Base-by-base conservation (phyloP, 2,113 vertebrate genomes). In the Pampusana beccarii region DNA sequence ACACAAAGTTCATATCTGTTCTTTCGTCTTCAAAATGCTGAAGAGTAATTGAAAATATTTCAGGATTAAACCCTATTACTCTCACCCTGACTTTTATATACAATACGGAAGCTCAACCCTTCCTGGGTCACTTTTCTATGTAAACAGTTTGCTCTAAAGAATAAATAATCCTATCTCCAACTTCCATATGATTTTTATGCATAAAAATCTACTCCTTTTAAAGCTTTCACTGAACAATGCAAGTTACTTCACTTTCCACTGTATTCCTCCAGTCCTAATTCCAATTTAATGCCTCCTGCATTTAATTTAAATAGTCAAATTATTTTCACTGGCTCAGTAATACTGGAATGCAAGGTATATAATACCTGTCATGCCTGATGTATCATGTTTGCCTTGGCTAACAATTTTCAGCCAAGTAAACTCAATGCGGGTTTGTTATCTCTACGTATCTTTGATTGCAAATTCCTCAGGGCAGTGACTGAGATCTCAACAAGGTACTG, bases 381-480 rank as follows among this genome's bases (percentile, higher is more conserved):
- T 54, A 66, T 72, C 92, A 67, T 34, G 33, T 87, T 74, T 88
- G 64, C 19, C 53, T 87, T 56, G 58, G 77, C 66, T 61, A 79
- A 67, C 61, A 57, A 54, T 75, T 90, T 88, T 88, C 58, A 83
- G 77, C 40, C 87, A 89, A 67, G 65, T 34, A 88, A 92, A 60
- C 40, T 69, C 61, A 69, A 23, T 48, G 23, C 0, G 1, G 67
- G n/a, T 62, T 90, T 77, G 20, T 73, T 94, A 94, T 92, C 87
- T 90, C n/a, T 56, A 8, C 0, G 0, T 90, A 93, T 88, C 87
- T 95, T 46, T 36, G 44, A 86, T 53, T 72, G 77, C 69, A 93
- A 97, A 94, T 86, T 92, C 80, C 67, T 83, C 64, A 75, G 80
- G 78, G 88, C 71, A 93, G 69, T 66, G 62, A 69, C 86, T 94